phyloP scores from a whole-genome alignment of 2,888 invertebrate species.

The Ctenicera cuprea region DNA sequence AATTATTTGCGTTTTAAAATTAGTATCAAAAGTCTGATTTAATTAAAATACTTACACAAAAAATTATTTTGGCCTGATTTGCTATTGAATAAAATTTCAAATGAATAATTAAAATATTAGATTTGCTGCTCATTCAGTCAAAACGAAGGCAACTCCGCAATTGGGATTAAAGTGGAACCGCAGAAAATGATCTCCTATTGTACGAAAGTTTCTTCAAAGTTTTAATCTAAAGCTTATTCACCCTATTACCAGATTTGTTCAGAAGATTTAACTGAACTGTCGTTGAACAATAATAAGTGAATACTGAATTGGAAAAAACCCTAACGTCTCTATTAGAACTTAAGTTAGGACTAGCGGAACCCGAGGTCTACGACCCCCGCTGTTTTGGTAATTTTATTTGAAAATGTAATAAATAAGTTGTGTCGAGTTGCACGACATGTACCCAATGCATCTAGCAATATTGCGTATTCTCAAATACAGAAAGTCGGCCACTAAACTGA shows the following conservation, averaged over 20 bases:
- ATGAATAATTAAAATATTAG: background rate
- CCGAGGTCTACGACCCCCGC: too few species aligned
- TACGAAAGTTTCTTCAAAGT: constrained; percentile 17
- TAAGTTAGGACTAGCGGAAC: background rate
- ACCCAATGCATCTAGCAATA: too few species aligned
- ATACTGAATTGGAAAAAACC: background rate
- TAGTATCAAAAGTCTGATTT: too few species aligned
- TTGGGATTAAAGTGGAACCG: constrained; percentile 8
- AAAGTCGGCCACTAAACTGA: too few species aligned
- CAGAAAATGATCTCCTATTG: constrained; percentile 21
- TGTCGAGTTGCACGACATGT: too few species aligned
- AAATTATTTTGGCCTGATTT: too few species aligned
- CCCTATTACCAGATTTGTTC: constrained; percentile 27
- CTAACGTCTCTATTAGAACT: background rate
- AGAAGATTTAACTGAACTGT: constrained; percentile 3
- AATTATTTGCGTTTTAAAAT: too few species aligned
- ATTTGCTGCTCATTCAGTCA: background rate
- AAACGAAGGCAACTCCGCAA: background rate
- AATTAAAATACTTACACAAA: too few species aligned
- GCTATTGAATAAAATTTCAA: too few species aligned
- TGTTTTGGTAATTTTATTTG: too few species aligned
- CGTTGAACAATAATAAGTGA: constrained; percentile 14
- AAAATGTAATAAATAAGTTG: too few species aligned
- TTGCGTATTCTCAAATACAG: too few species aligned
- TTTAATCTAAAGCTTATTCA: constrained; percentile 23